Evolutionary conservation across 2,113 vertebrate genomes (phyloP).

Genomic region (Pholis gunnellus): DNA sequence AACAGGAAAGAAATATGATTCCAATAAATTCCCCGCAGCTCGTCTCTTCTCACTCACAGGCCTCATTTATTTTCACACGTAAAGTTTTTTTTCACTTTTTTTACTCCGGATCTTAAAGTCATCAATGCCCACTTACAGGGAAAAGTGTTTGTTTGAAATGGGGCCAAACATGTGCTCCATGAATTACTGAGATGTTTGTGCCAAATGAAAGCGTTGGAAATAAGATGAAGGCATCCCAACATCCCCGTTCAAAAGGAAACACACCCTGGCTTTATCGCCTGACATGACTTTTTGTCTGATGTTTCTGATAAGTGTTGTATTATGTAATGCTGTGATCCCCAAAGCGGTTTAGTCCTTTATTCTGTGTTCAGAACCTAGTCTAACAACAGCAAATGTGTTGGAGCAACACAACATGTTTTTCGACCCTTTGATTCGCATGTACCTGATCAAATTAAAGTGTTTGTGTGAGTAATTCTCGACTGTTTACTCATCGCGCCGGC

Average conservation of each 20-base stretch:
- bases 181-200: not conserved
- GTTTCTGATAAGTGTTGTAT: not conserved
- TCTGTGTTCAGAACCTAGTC: not conserved
- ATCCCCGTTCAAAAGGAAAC: not conserved
- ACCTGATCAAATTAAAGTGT: conserved; percentile 6
- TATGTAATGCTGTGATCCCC: not conserved
- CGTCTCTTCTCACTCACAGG: conserved; percentile 13
- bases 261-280: not conserved
- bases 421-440: not conserved
- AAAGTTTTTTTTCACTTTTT: not conserved
- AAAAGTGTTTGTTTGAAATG: not conserved
- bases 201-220: conserved; percentile 27
- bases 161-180: conserved; percentile 28
- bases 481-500: conserved; percentile 29
- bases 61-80: conserved; percentile 20
- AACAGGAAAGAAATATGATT: not conserved
- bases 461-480: not conserved
- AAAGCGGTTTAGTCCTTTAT: not conserved
- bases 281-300: not conserved
- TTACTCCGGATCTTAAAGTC: not conserved
- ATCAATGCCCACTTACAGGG: not conserved
- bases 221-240: not conserved
- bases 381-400: not conserved
- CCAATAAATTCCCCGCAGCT: not conserved
- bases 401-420: not conserved